A percentile compares a stretch with the other conserved stretches of the same genome.
Conservation (phyloP, 1,140 invertebrate species). For the Neodiprion virginianus region DNA sequence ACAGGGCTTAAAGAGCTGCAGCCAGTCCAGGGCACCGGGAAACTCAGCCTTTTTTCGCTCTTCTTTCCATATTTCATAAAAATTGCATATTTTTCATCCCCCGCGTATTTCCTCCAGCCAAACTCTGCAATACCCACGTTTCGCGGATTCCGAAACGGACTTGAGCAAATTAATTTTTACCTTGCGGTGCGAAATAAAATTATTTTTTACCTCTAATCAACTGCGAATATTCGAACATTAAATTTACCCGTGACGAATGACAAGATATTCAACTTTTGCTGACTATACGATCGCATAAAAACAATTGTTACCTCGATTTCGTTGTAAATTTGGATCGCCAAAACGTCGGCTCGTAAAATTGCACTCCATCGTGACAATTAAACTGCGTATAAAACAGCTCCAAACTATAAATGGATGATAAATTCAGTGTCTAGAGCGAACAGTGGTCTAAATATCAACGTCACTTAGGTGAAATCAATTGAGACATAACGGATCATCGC, state of each 20-base stretch:
- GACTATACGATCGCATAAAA: no score
- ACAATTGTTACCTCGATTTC: no score
- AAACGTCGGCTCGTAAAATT: no score
- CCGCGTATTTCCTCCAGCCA: background rate
- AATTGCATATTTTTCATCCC: constrained; percentile 1
- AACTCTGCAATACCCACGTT: background rate
- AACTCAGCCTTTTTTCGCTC: background rate
- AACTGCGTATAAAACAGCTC: background rate
- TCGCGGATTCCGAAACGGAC: no score
- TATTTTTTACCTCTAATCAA: no score
- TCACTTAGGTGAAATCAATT: background rate
- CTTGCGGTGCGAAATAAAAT: no score
- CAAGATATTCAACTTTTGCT: no score
- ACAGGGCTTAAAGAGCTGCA: constrained; percentile 11
- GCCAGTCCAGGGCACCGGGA: background rate
- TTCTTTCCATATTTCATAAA: background rate
- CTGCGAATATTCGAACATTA: no score
- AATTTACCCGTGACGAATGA: no score
- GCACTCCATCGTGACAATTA: no score
- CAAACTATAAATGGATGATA: background rate
- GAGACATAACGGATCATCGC: background rate
- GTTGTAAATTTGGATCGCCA: no score
- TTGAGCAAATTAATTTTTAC: no score
- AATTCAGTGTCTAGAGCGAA: background rate
- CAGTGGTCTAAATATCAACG: background rate